phyloP scores from a whole-genome alignment of 2,113 vertebrate species.

The Spheniscus mendiculus region DNA sequence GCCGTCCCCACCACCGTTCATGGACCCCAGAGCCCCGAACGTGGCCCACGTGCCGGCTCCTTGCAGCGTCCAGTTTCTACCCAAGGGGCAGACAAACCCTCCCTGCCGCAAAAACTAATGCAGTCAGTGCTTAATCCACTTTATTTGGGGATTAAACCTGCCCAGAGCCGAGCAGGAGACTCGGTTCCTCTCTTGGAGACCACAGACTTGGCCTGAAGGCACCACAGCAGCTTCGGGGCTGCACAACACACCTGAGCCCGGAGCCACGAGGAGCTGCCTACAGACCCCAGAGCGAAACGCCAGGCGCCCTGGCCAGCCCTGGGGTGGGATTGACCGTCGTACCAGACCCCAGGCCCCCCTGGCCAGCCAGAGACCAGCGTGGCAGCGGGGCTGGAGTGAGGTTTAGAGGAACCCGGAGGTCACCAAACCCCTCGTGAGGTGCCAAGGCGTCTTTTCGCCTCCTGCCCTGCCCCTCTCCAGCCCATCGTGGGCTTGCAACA shows the following conservation, averaged over 20 bases:
- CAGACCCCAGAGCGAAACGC: rapidly evolving
- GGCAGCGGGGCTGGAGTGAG: background rate
- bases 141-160: background rate
- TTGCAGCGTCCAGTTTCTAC: background rate
- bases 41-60: rapidly evolving
- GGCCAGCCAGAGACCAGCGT: background rate
- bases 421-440: background rate
- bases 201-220: background rate
- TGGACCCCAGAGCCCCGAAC: rapidly evolving
- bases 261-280: background rate
- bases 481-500: background rate
- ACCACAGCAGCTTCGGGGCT: background rate
- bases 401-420: background rate
- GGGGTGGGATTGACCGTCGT: background rate
- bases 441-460: background rate
- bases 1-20: rapidly evolving
- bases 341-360: rapidly evolving
- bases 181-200: background rate
- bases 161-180: background rate
- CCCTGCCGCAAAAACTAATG: rapidly evolving
- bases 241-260: background rate
- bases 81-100: background rate
- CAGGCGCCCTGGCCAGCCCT: background rate
- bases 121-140: background rate
- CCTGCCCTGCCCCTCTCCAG: background rate